These are phyloP conservation scores for Jacana jacana DNA, from an alignment of 2,113 vertebrate genomes.

Conservation along the genomic window DNA sequence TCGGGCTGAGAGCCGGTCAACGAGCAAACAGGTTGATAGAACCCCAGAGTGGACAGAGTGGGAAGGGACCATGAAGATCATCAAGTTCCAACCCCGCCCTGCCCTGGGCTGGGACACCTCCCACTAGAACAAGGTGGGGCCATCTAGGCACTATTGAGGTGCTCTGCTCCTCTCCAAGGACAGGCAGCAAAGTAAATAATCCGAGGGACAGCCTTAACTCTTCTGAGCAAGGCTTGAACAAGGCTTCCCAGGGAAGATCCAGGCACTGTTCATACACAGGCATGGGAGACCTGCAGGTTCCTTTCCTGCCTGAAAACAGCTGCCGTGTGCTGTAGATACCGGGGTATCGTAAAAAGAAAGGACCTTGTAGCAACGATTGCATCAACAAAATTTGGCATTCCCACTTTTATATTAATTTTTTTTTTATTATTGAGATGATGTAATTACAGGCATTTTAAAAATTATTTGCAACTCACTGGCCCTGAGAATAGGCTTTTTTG, in stretches of 20 bases:
- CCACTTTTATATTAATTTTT: conserved; percentile 74
- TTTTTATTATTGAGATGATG: conserved; percentile 84
- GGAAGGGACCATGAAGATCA: background rate
- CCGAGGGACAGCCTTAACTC: background rate
- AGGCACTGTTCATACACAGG: background rate
- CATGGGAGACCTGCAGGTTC: background rate
- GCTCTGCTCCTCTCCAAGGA: background rate
- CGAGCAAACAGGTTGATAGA: background rate
- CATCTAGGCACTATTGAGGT: background rate
- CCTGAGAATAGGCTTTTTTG: conserved; percentile 81
- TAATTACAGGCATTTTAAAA: conserved; percentile 84
- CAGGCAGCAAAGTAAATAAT: background rate
- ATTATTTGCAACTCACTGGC: conserved; percentile 86
- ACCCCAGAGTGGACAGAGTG: background rate
- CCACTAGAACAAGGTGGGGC: background rate
- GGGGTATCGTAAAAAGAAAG: background rate
- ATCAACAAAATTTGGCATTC: conserved; percentile 42
- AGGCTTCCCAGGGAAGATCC: background rate
- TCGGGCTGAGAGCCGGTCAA: rapidly evolving
- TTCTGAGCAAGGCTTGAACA: rapidly evolving
- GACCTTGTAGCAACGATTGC: conserved; percentile 2
- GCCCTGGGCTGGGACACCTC: background rate
- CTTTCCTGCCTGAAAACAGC: background rate
- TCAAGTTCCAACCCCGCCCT: background rate
- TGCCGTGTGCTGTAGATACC: background rate